A percentile compares a stretch with the other conserved stretches of the same genome.
Evolutionary conservation across 2,888 invertebrate species (phyloP).

Genomic region (Cephus rjabovi): DNA sequence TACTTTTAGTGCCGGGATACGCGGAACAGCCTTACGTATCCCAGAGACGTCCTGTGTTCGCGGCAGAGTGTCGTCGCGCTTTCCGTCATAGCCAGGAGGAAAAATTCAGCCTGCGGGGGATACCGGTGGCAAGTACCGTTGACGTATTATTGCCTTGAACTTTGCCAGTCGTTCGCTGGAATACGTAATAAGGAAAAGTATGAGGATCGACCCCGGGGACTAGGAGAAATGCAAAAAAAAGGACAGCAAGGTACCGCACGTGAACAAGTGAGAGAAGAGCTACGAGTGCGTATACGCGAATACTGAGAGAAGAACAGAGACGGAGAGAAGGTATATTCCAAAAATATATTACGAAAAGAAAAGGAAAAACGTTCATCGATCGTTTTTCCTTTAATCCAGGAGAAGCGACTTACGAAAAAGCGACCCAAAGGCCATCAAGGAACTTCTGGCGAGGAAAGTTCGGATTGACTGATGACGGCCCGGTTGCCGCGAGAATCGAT

Average conservation of each 20-base stretch:
- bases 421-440: not conserved
- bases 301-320: too few species aligned
- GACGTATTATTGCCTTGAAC: not conserved
- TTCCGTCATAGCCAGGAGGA: not conserved
- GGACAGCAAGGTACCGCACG: not conserved
- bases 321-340: not conserved
- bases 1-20: constrained; percentile 33
- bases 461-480: not conserved
- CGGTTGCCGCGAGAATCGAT: constrained; percentile 42
- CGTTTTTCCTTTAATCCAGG: not conserved
- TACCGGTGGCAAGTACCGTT: not conserved
- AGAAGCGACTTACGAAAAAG: not conserved
- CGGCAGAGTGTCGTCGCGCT: not conserved
- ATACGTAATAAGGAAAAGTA: not conserved
- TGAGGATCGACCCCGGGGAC: not conserved
- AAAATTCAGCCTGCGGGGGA: not conserved
- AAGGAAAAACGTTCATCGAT: not conserved
- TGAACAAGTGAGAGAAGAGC: not conserved
- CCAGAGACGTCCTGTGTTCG: not conserved
- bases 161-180: not conserved
- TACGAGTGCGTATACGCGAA: not conserved
- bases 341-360: not conserved
- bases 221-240: not conserved
- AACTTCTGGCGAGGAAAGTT: not conserved
- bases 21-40: not conserved